phyloP scores from a whole-genome alignment of 1,140 invertebrate species.

The Chironomus striatipennis region DNA sequence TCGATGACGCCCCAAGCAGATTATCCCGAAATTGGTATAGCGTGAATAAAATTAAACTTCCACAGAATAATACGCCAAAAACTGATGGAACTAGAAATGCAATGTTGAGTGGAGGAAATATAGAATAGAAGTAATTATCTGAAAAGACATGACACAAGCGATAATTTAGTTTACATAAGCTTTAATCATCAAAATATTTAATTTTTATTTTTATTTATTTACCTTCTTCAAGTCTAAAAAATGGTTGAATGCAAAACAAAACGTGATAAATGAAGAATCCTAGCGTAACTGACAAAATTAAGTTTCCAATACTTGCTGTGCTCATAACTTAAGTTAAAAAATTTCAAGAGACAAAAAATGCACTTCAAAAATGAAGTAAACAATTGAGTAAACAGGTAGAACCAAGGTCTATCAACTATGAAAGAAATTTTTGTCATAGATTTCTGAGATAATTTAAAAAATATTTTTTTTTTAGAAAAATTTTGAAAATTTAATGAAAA shows the following conservation, averaged over 20 bases:
- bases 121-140: constrained; percentile 47
- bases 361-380: background rate
- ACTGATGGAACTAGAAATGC: constrained; percentile 50
- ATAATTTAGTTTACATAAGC: constrained; percentile 37
- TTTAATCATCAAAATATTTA: constrained; percentile 24
- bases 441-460: too few relatives aligned
- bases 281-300: constrained; percentile 46
- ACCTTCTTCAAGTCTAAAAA: constrained; percentile 49
- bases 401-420: too few relatives aligned
- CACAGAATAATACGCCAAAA: constrained; percentile 53
- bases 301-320: constrained; percentile 44
- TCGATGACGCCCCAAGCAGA: constrained; percentile 26
- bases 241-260: constrained; percentile 57
- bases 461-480: too few relatives aligned
- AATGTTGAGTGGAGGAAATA: constrained; percentile 52
- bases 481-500: too few relatives aligned
- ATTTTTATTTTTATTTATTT: background rate
- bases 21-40: constrained; percentile 47
- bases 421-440: too few relatives aligned
- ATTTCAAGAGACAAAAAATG: background rate
- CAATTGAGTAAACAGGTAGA: background rate
- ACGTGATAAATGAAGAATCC: constrained; percentile 52
- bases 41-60: constrained; percentile 54
- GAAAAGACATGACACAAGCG: constrained; percentile 33
- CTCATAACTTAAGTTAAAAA: constrained; percentile 26